Conservation (phyloP, 1,140 invertebrate genomes). For the Agrypnia vestita region DNA sequence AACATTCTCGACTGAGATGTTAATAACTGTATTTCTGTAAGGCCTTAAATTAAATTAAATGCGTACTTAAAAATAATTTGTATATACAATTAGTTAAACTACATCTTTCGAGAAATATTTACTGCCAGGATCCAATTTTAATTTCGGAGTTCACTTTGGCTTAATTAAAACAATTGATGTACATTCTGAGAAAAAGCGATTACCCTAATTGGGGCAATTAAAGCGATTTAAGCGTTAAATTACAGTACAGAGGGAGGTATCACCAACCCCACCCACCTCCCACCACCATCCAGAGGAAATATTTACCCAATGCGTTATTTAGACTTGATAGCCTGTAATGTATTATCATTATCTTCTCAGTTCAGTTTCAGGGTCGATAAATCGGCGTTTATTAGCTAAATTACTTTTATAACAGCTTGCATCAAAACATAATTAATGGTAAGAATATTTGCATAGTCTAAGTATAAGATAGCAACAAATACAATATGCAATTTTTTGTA, state of each 20-base stretch:
- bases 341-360: too few species aligned
- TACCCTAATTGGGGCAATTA: slow-evolving; percentile 60
- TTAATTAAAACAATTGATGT: slow-evolving; percentile 59
- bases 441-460: too few species aligned
- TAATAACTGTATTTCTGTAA: neutral
- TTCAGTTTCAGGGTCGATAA: too few species aligned
- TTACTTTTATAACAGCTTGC: too few species aligned
- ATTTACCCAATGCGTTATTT: too few species aligned
- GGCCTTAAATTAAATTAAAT: neutral
- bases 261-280: slow-evolving; percentile 22
- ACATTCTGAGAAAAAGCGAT: slow-evolving; percentile 59
- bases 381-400: too few species aligned
- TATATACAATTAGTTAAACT: slow-evolving; percentile 23
- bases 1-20: too few species aligned
- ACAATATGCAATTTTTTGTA: too few species aligned
- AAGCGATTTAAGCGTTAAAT: slow-evolving; percentile 58
- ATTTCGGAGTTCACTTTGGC: slow-evolving; percentile 33
- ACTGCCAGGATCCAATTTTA: slow-evolving; percentile 8
- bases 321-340: too few species aligned
- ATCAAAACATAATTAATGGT: too few species aligned
- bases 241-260: slow-evolving; percentile 50
- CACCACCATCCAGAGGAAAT: neutral
- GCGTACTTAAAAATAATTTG: slow-evolving; percentile 39
- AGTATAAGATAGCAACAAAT: too few species aligned
- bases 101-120: slow-evolving; percentile 26